Evolutionary conservation across 2,888 invertebrate species (phyloP), one percentile per base, ranked within the genome.

Genomic region (Caenorhabditis imperialis): DNA sequence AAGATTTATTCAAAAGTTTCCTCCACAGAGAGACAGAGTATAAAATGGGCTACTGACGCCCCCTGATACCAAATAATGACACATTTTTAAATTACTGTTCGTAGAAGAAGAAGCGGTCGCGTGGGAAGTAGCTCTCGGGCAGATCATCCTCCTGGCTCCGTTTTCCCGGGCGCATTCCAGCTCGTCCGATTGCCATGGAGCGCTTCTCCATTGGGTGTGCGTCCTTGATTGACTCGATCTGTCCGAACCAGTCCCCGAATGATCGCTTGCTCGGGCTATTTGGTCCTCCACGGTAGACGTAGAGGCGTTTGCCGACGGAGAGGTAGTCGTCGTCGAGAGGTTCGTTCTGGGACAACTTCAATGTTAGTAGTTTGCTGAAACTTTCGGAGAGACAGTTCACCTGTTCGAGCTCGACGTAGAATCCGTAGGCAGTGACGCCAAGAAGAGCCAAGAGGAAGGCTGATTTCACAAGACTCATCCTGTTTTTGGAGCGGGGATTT

Each of bases 161-260:
- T 22, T 84, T 84, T 60, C 83, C 84, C 5, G 84, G 84, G 14
- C 84, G 67, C 74, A 84, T 82, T 40, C 83, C 83, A 55, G 71
- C 63, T 25, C 82, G 44, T 12, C 81, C 82, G 16, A 82, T 73
- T 12, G 82, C 80, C 71, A 81, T 71, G 27, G 78, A 74, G 8
- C 82, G 69, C 50, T 81, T 81, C 20, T 23, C n/a, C 4, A 40
- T 33, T 14, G 35, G 50, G 51, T 16, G 22, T 38, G 37, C 51
- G 16, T 37, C 38, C 7, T 30, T 10, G 7, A 10, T 30, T 30
- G 30, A 30, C 30, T 30, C 30, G 30, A 30, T 7, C 10, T 6
- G 30, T 30, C 30, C 30, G 30, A 30, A 30, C n/a, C n/a, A n/a
- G 10, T 7, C 6, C 10, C 30, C 30, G 10, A 6, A 7, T 10